Evolutionary conservation across 2,113 vertebrate species (phyloP).

Genomic region (Tapirus terrestris): DNA sequence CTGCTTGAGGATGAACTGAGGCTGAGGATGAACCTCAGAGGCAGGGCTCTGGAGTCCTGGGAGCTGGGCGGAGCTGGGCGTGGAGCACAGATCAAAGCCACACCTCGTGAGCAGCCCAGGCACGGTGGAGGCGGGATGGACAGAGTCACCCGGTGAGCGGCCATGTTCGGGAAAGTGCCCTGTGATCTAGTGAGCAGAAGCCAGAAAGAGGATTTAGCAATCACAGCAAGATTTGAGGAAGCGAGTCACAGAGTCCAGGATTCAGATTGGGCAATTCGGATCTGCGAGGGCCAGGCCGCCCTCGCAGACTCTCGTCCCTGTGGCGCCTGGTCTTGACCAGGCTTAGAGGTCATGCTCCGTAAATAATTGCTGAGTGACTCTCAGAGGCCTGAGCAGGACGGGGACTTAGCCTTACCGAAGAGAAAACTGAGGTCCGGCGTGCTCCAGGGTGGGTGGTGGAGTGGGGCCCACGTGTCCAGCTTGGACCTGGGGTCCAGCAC

Average conservation of each 20-base stretch:
- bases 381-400: background rate
- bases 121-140: accelerated
- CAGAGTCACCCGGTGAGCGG: background rate
- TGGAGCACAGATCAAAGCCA: background rate
- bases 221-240: background rate
- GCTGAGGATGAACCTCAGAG: background rate
- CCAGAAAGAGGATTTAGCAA: background rate
- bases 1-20: too few relatives aligned
- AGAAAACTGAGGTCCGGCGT: background rate
- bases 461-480: accelerated
- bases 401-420: background rate
- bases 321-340: accelerated
- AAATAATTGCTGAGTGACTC: background rate
- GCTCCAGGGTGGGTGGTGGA: accelerated
- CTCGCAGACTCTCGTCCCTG: accelerated
- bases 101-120: accelerated
- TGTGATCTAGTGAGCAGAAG: background rate
- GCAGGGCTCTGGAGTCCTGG: background rate
- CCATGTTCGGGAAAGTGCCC: background rate
- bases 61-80: too few relatives aligned
- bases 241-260: background rate
- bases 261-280: background rate
- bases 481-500: background rate
- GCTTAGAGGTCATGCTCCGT: background rate
- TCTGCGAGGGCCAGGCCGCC: accelerated